Evolutionary conservation across 2,797 vertebrate species (phyloP).

Genomic region (Carcharodon carcharias): DNA sequence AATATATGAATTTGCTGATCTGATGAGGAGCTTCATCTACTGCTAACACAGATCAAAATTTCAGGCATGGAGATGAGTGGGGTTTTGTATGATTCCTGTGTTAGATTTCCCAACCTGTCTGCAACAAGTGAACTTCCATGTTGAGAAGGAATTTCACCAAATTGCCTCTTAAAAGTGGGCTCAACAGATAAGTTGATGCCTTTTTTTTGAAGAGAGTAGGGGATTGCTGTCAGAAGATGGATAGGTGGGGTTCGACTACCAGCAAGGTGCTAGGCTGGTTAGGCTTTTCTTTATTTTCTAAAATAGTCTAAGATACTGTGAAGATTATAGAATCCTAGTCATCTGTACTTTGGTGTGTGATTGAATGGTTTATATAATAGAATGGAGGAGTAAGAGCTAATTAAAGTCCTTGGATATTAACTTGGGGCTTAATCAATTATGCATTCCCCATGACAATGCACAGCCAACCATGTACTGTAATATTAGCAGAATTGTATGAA

Average conservation of each 20-base stretch:
- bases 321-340: background rate
- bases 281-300: background rate
- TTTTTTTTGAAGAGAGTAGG: background rate
- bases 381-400: background rate
- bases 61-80: background rate
- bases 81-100: background rate
- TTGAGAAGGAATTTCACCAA: background rate
- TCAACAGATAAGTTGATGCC: constrained; percentile 9
- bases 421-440: background rate
- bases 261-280: background rate
- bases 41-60: background rate
- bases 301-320: background rate
- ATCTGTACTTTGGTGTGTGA: background rate
- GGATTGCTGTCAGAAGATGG: background rate
- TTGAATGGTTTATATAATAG: background rate
- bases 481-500: background rate
- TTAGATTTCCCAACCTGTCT: background rate
- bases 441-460: background rate
- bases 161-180: background rate
- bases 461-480: background rate
- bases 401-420: constrained; percentile 1
- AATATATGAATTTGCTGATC: background rate
- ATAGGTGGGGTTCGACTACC: background rate
- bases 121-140: background rate
- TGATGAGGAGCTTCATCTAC: background rate